Evolutionary conservation across 2,888 invertebrate species (phyloP).

Genomic region (Caenorhabditis wallacei): DNA sequence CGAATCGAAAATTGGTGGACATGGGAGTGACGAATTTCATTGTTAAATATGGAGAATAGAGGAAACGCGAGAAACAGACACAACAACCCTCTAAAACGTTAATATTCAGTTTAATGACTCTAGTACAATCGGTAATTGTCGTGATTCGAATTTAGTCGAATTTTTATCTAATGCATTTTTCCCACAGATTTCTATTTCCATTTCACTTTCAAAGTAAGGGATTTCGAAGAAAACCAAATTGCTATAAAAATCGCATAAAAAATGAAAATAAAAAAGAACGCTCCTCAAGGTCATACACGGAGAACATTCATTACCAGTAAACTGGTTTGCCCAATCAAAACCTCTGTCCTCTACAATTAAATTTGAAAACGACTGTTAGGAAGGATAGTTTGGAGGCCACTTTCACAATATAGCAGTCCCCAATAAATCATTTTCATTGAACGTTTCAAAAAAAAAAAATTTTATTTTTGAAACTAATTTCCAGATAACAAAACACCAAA

Average conservation of each 20-base stretch:
- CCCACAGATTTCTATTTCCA: too few species aligned
- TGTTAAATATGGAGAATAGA: neutral
- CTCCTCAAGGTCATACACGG: neutral
- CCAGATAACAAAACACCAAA: too few species aligned
- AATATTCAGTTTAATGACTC: slow-evolving; percentile 39
- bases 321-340: neutral
- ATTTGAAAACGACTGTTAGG: neutral
- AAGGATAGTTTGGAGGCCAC: too few species aligned
- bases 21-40: slow-evolving; percentile 27
- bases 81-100: neutral
- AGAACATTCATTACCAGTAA: neutral
- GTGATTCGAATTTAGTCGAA: neutral
- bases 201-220: too few species aligned
- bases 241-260: neutral
- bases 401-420: too few species aligned
- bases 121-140: slow-evolving; percentile 37
- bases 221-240: too few species aligned
- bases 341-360: neutral
- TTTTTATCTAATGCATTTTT: neutral
- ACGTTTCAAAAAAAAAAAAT: too few species aligned
- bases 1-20: slow-evolving; percentile 18
- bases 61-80: slow-evolving; percentile 1
- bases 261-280: neutral
- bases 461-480: too few species aligned
- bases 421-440: too few species aligned